Evolutionary conservation across 2,797 vertebrate species (phyloP).

Genomic region (Rhincodon typus): DNA sequence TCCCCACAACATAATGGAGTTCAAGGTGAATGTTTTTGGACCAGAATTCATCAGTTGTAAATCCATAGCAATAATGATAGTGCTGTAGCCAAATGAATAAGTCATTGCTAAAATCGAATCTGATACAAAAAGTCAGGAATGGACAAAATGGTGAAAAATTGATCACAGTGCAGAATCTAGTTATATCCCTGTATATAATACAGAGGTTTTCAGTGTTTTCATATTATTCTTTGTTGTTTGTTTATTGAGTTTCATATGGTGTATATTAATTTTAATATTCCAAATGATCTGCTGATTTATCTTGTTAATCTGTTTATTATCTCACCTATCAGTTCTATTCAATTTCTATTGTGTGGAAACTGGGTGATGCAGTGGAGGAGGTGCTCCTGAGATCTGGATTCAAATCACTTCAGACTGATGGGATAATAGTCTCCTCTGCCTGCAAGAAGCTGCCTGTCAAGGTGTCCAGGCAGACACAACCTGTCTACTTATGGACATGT

Average conservation of each 20-base stretch:
- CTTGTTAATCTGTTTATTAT: not conserved
- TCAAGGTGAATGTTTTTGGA: not conserved
- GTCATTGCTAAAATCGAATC: not conserved
- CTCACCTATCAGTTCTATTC: not conserved
- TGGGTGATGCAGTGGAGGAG: not conserved
- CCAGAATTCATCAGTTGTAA: not conserved
- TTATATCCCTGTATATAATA: not conserved
- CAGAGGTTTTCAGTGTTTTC: not conserved
- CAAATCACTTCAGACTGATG: conserved; percentile 10
- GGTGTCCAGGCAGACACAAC: not conserved
- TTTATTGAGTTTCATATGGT: not conserved
- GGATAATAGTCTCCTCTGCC: conserved; percentile 1
- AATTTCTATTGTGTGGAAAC: not conserved
- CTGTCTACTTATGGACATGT: not conserved
- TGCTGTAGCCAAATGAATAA: not conserved
- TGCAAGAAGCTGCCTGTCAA: not conserved
- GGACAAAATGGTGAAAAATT: not conserved
- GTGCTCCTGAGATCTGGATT: conserved; percentile 16
- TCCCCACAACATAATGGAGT: not conserved
- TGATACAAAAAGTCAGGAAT: not conserved
- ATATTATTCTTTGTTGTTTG: not conserved
- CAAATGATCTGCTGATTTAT: not conserved
- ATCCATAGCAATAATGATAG: not conserved
- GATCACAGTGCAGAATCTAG: not conserved
- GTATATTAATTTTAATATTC: not conserved